Conservation (phyloP, 1,140 invertebrate species). For the Papilio helenus region DNA sequence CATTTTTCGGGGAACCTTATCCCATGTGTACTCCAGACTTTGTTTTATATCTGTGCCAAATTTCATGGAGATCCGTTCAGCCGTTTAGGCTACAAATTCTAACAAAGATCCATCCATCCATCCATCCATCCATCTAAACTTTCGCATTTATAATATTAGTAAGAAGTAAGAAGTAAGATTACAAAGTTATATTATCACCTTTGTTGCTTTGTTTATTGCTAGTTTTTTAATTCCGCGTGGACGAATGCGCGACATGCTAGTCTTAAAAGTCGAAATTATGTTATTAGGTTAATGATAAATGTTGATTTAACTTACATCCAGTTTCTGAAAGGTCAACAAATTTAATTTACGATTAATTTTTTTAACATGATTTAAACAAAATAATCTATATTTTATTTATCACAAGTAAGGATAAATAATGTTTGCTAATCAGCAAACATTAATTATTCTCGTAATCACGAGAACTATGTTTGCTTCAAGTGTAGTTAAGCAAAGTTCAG, state of each 20-base stretch:
- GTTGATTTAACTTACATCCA: neutral
- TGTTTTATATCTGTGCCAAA: too few relatives aligned
- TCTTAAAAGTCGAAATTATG: neutral
- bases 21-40: too few relatives aligned
- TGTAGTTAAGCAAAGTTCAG: slow-evolving; percentile 16
- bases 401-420: slow-evolving; percentile 1
- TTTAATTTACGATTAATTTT: neutral
- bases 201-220: too few relatives aligned
- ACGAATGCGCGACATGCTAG: too few relatives aligned
- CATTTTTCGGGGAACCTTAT: too few relatives aligned
- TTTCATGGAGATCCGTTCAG: too few relatives aligned
- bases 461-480: neutral
- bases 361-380: neutral
- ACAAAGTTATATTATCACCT: too few relatives aligned
- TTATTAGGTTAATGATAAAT: neutral
- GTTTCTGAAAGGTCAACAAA: neutral
- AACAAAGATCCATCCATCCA: too few relatives aligned
- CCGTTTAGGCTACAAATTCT: too few relatives aligned
- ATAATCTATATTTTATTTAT: neutral
- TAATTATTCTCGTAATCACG: neutral
- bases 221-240: neutral
- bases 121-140: too few relatives aligned
- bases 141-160: too few relatives aligned
- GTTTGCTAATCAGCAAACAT: slow-evolving; percentile 7
- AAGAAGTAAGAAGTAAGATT: too few relatives aligned